Evolutionary conservation across 2,797 vertebrate species (phyloP).

Genomic region (Calcarius lapponicus): DNA sequence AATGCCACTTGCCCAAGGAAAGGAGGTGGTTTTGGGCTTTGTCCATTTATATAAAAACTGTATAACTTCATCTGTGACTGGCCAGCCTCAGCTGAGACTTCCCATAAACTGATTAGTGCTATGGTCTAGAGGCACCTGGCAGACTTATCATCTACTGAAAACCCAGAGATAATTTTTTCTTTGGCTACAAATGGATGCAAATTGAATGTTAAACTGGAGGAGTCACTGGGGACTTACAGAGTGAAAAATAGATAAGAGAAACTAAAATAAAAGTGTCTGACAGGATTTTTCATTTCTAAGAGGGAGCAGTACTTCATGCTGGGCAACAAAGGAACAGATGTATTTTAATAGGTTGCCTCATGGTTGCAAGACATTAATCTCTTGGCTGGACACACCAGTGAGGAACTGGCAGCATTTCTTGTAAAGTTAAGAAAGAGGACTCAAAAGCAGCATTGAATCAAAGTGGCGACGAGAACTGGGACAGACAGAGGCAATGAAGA

Average conservation of each 20-base stretch:
- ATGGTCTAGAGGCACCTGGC: slow-evolving; percentile 25
- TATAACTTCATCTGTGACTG: neutral
- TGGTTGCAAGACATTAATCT: neutral
- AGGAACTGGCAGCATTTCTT: neutral
- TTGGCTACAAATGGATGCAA: slow-evolving; percentile 39
- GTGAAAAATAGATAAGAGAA: neutral
- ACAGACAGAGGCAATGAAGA: neutral
- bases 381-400: neutral
- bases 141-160: slow-evolving; percentile 4
- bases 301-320: neutral
- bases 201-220: slow-evolving; percentile 26
- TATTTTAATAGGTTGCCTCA: neutral
- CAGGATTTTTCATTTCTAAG: slow-evolving; percentile 24
- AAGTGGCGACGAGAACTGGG: neutral
- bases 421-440: neutral
- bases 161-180: slow-evolving; percentile 3
- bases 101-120: slow-evolving; percentile 13
- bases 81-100: neutral
- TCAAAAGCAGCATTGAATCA: neutral
- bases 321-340: neutral
- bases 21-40: neutral
- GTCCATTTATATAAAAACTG: neutral
- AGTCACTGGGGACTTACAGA: neutral
- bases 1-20: neutral
- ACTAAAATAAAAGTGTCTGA: slow-evolving; percentile 2